A percentile compares a stretch with the other conserved stretches of the same genome.
phyloP scores from a whole-genome alignment of 2,113 vertebrate genomes.

The Mesitornis unicolor region DNA sequence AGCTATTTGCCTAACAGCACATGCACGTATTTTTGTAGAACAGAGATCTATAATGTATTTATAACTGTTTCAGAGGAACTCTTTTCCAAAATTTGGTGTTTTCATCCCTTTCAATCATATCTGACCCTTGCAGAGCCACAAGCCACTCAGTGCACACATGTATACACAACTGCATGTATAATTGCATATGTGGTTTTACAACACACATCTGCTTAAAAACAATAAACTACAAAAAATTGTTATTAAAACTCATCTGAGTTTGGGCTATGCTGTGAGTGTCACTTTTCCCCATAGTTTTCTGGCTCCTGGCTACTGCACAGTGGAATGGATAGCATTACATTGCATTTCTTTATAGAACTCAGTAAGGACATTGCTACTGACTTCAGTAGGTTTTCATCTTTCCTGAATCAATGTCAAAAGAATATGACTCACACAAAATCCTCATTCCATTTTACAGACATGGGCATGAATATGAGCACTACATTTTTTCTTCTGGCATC shows the following conservation, averaged over 20 bases:
- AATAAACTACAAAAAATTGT: background rate
- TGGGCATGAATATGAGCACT: background rate
- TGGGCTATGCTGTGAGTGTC: background rate
- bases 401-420: background rate
- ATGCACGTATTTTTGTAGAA: background rate
- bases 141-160: background rate
- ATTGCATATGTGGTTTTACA: background rate
- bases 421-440: background rate
- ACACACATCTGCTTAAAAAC: background rate
- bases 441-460: background rate
- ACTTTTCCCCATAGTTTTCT: background rate
- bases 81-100: background rate
- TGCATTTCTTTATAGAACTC: background rate
- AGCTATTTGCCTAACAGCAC: background rate
- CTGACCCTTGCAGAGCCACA: background rate
- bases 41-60: background rate
- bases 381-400: background rate
- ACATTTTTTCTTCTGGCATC: background rate
- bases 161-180: fast-evolving
- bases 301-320: background rate
- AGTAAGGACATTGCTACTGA: background rate
- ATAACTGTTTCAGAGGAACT: background rate
- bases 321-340: background rate
- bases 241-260: background rate
- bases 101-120: background rate